A percentile compares a stretch with the other conserved stretches of the same genome.
Evolutionary conservation across 2,888 invertebrate genomes (phyloP).

Genomic region (Eugnorisma glareosa): DNA sequence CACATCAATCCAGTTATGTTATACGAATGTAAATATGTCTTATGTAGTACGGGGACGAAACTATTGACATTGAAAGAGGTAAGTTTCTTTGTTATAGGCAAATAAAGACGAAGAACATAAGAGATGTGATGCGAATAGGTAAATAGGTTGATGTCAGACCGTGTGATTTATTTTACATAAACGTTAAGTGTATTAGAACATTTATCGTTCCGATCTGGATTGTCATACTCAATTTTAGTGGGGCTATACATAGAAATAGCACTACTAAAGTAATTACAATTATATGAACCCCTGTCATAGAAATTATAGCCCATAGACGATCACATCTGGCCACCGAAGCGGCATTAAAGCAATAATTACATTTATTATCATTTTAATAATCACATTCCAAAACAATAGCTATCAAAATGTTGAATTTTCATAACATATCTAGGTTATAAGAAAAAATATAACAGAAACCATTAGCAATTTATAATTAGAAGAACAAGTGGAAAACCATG

Average conservation of each 20-base stretch:
- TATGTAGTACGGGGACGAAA: no score
- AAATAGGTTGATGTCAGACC: not conserved
- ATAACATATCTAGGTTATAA: not conserved
- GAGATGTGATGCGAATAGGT: slow-evolving; percentile 15
- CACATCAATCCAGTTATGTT: not conserved
- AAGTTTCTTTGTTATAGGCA: slow-evolving; percentile 9
- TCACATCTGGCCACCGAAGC: not conserved
- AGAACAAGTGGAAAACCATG: not conserved
- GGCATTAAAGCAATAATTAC: not conserved
- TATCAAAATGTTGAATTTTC: not conserved
- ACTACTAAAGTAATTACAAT: slow-evolving; percentile 18
- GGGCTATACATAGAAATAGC: not conserved
- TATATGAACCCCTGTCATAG: slow-evolving; percentile 10
- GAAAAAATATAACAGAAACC: not conserved
- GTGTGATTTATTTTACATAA: not conserved
- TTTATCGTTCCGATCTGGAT: not conserved
- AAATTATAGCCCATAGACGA: slow-evolving; percentile 18
- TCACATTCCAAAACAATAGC: not conserved
- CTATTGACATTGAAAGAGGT: not conserved
- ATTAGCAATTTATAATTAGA: not conserved
- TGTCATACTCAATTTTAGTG: not conserved
- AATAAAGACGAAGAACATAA: slow-evolving; percentile 6
- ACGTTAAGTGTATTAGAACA: not conserved
- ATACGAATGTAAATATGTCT: not conserved
- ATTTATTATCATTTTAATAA: not conserved